Base-by-base conservation (phyloP, 2,888 invertebrate species). In the Drosophila paracracens region DNA sequence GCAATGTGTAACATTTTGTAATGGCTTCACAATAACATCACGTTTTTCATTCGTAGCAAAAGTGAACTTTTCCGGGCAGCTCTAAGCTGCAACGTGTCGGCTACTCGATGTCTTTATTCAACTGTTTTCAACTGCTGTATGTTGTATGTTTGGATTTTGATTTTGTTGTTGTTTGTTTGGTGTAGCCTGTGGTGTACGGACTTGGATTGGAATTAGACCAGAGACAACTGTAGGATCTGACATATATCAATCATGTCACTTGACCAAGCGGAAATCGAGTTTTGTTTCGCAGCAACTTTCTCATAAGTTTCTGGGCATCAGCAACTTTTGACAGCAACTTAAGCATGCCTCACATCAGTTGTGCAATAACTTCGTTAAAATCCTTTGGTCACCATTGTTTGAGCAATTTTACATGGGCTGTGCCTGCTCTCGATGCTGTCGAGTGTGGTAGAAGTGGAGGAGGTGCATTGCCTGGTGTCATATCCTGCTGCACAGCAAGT, bases 191-290 rank as follows among this genome's bases (percentile, higher is more conserved):
- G 38, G 62, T 40, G 25, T 38, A 11, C 33, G 13, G 40, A 16
- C 51, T 53, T 73, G 65, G 59, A 66, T 16, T 56, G 70, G 40
- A 36, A 29, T 21, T 36, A 38, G 63, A 50, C 50, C 33, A 29
- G 27, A n/a, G 29, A 46, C 57, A 65, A 59, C 52, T 51, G 36
- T 53, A 21, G 48, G 25, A 48, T 29, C 56, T 67, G 58, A 63
- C 73, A 77, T 62, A 77, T 62, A 88, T 88, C 87, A 88, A 88
- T 90, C 87, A 90, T 88, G 87, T 71, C 76, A 88, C 70, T 88
- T 86, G 89, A 72, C 83, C 89, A 76, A 81, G 81, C 87, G 83
- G 81, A 87, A 88, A 79, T 82, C 68, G 61, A 79, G 73, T 71
- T 79, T 63, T 68, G 67, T 40, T 62, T 57, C 27, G 52, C 21